phyloP scores from a whole-genome alignment of 2,797 vertebrate genomes.

The Notolepis coatsorum region DNA sequence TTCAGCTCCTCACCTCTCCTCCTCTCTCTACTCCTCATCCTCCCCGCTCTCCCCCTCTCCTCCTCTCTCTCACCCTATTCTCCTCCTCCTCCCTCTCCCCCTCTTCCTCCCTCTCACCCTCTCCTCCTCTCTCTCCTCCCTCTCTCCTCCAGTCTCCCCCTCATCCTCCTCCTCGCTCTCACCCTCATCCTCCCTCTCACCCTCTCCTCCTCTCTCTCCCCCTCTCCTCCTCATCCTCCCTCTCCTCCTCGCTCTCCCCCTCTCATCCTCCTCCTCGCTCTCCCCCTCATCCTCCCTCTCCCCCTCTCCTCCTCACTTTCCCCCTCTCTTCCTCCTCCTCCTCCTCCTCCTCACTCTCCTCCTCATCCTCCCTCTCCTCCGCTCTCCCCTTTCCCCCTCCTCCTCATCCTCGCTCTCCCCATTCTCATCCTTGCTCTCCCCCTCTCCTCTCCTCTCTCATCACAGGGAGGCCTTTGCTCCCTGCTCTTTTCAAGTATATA shows the following conservation, averaged over 20 bases:
- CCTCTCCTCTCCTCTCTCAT: slow-evolving; percentile 84
- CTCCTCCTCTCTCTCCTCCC: not conserved
- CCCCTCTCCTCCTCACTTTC: not conserved
- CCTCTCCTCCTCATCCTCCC: slow-evolving; percentile 53
- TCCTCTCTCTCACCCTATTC: slow-evolving; percentile 56
- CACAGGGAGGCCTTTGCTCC: slow-evolving; percentile 91
- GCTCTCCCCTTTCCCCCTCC: slow-evolving; percentile 57
- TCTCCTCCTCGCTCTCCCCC: slow-evolving; percentile 56
- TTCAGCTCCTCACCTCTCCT: slow-evolving; percentile 32
- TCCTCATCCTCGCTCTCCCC: slow-evolving; percentile 3
- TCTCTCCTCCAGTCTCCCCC: slow-evolving; percentile 11
- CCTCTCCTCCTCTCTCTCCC: no score
- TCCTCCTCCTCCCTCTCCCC: slow-evolving; percentile 34
- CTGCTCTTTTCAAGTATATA: slow-evolving; percentile 95
- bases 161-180: slow-evolving; percentile 81
- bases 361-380: slow-evolving; percentile 51
- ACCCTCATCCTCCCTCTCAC: no score
- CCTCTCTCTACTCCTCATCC: no score
- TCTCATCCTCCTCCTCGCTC: slow-evolving; percentile 39
- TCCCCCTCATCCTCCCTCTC: not conserved
- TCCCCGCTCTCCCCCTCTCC: no score
- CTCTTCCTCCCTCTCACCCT: not conserved
- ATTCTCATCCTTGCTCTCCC: slow-evolving; percentile 63
- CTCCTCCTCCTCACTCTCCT: slow-evolving; percentile 84
- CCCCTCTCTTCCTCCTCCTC: slow-evolving; percentile 73